Evolutionary conservation across 2,888 invertebrate genomes (phyloP).

Genomic region (Acronicta psi): DNA sequence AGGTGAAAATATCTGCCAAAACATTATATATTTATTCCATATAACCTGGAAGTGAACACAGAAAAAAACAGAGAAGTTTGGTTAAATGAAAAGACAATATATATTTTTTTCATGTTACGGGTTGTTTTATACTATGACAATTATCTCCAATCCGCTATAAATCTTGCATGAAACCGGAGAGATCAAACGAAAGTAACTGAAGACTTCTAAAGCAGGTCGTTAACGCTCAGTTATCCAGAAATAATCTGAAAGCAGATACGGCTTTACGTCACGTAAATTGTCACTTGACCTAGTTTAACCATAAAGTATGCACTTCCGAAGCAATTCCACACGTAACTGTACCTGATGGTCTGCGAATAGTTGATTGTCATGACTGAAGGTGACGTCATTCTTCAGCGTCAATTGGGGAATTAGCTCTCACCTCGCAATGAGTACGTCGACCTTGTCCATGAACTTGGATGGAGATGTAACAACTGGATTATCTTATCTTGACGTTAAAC

Average conservation of each 20-base stretch:
- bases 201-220: constrained; percentile 17
- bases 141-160: not conserved
- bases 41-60: too few species aligned
- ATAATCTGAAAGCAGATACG: constrained; percentile 14
- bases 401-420: constrained; percentile 46
- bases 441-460: constrained; percentile 57
- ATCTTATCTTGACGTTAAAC: constrained; percentile 55
- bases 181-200: constrained; percentile 14
- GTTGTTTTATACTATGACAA: not conserved
- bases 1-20: too few species aligned
- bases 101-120: too few species aligned
- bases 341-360: constrained; percentile 21
- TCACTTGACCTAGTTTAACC: constrained; percentile 46
- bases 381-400: constrained; percentile 6
- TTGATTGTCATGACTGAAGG: constrained; percentile 24
- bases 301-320: constrained; percentile 49
- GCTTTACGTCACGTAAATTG: constrained; percentile 22
- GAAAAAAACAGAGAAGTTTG: too few species aligned
- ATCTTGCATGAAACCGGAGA: not conserved
- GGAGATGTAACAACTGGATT: constrained; percentile 48
- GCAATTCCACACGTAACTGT: constrained; percentile 21
- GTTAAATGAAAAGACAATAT: too few species aligned
- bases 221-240: constrained; percentile 18
- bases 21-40: too few species aligned
- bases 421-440: constrained; percentile 42